phyloP scores from a whole-genome alignment of 2,113 vertebrate species.

The Neofelis nebulosa region DNA sequence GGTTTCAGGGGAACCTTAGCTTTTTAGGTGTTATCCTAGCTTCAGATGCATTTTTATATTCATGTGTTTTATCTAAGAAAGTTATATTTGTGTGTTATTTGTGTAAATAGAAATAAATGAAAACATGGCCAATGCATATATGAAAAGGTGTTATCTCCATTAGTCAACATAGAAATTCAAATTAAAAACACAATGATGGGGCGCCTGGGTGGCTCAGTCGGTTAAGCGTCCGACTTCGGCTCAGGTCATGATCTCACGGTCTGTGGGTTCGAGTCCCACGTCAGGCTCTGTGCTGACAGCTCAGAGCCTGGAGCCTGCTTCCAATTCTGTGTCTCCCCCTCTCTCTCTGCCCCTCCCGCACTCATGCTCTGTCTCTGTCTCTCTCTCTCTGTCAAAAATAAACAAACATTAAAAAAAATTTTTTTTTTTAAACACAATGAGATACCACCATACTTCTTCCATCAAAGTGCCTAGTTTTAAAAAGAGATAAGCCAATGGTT shows the following conservation, averaged over 20 bases:
- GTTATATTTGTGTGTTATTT: not conserved
- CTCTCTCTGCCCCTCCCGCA: not conserved
- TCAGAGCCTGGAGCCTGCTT: not conserved
- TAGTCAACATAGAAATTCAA: not conserved
- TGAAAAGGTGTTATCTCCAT: not conserved
- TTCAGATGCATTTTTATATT: not conserved
- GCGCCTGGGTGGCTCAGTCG: not conserved
- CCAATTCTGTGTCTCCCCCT: not conserved
- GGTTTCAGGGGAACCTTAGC: not conserved
- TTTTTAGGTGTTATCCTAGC: not conserved
- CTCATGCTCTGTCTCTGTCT: not conserved
- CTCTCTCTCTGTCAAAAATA: not conserved
- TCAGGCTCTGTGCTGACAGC: not conserved
- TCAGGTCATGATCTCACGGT: not conserved
- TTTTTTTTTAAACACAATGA: not conserved
- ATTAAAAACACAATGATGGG: not conserved
- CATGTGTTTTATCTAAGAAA: not conserved
- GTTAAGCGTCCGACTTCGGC: not conserved
- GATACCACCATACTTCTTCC: not conserved
- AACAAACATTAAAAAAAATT: not conserved
- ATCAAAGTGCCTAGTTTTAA: not conserved
- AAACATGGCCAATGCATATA: not conserved
- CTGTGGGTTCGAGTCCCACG: not conserved
- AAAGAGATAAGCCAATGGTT: not conserved
- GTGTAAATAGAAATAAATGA: slow-evolving; percentile 9